A percentile compares a stretch with the other conserved stretches of the same genome.
These are phyloP conservation scores for Embiotoca jacksoni DNA, from an alignment of 2,113 vertebrate species.

Conservation along the genomic window DNA sequence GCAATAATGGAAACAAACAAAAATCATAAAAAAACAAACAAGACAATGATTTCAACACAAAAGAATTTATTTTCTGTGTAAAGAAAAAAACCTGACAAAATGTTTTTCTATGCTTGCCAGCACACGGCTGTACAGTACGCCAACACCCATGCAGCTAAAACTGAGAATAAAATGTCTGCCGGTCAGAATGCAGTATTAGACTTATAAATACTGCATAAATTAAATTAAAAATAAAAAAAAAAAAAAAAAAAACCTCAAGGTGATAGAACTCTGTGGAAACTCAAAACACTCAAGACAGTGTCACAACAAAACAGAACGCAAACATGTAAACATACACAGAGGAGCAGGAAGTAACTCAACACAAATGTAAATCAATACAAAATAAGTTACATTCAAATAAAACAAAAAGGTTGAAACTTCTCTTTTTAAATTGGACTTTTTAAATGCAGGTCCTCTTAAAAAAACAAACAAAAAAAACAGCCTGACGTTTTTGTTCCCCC, in stretches of 20 bases:
- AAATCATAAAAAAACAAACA: constrained; percentile 83
- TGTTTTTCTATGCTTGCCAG: constrained; percentile 60
- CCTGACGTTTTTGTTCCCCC: constrained; percentile 7
- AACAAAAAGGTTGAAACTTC: constrained; percentile 46
- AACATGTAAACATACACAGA: constrained; percentile 76
- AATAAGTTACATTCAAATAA: constrained; percentile 75
- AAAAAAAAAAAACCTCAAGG: constrained; percentile 43
- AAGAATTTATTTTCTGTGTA: constrained; percentile 82
- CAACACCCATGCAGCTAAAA: constrained; percentile 67
- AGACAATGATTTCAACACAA: constrained; percentile 84
- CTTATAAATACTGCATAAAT: constrained; percentile 76
- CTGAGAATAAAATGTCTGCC: constrained; percentile 72
- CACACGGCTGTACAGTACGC: constrained; percentile 64
- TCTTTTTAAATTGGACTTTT: constrained; percentile 30
- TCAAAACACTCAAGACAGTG: constrained; percentile 53
- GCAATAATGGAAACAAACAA: constrained; percentile 72
- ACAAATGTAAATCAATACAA: constrained; percentile 59
- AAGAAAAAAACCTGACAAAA: constrained; percentile 72
- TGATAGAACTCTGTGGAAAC: constrained; percentile 67
- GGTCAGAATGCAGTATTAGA: constrained; percentile 69
- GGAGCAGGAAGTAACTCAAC: constrained; percentile 61
- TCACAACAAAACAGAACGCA: constrained; percentile 76
- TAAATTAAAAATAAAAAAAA: constrained; percentile 50
- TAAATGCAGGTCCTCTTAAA: constrained; percentile 22
- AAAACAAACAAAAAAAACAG: constrained; percentile 6